These are phyloP conservation scores for Drosophila burlai DNA, from an alignment of 1,140 invertebrate genomes.

Conservation along the genomic window DNA sequence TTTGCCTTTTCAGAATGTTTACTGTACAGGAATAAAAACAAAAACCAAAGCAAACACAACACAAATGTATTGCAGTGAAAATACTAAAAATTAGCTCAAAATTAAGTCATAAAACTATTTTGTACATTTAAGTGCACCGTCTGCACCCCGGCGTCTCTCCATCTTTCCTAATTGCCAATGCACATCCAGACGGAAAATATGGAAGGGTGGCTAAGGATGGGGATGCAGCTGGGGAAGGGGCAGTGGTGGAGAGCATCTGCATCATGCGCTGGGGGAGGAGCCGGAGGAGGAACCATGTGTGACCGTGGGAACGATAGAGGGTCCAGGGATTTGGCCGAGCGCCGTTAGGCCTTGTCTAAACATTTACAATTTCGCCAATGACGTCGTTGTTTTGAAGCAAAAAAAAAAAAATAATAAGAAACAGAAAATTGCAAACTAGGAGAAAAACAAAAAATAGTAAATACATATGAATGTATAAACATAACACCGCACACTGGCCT, in stretches of 20 bases:
- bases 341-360: conserved; percentile 73
- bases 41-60: conserved; percentile 37
- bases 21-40: conserved; percentile 20
- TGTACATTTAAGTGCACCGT: conserved; percentile 48
- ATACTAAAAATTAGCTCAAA: conserved; percentile 69
- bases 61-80: conserved; percentile 50
- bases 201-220: conserved; percentile 10
- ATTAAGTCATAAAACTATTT: conserved; percentile 71
- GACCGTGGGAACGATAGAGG: conserved; percentile 23
- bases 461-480: background rate
- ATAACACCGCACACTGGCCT: conserved; percentile 11
- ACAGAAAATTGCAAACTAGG: conserved; percentile 6
- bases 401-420: conserved; percentile 17
- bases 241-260: background rate
- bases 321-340: conserved; percentile 44
- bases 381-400: conserved; percentile 54
- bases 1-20: background rate
- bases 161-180: conserved; percentile 27
- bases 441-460: background rate
- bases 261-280: conserved; percentile 5
- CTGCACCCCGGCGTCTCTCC: background rate
- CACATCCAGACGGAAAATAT: conserved; percentile 32
- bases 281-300: conserved; percentile 27
- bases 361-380: conserved; percentile 79
- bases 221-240: no score